Conservation (phyloP, 1,140 invertebrate species). For the Pygmarrhopalites habei region DNA sequence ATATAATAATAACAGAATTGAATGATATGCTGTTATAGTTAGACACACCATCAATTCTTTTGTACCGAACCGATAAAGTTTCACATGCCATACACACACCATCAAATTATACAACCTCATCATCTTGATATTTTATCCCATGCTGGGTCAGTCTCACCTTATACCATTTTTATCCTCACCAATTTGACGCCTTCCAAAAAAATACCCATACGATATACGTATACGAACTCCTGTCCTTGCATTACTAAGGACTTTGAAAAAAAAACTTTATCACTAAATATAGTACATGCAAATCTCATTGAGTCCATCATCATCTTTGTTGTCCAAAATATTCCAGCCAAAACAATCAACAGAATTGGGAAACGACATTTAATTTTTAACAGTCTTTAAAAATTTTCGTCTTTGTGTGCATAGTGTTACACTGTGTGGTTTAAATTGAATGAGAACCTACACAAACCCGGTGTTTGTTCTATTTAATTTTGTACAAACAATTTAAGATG, state of each 20-base stretch:
- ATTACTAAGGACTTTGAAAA: neutral
- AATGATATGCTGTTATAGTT: neutral
- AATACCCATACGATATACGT: too few relatives aligned
- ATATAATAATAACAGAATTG: neutral
- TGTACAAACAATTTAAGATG: too few relatives aligned
- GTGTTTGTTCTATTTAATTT: too few relatives aligned
- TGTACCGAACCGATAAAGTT: neutral
- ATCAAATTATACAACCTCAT: neutral
- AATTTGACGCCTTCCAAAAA: too few relatives aligned
- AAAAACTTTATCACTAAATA: neutral
- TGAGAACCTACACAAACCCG: too few relatives aligned
- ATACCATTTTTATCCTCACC: neutral
- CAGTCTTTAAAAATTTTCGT: too few relatives aligned
- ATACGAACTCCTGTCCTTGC: too few relatives aligned
- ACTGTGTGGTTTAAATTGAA: too few relatives aligned
- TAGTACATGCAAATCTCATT: neutral
- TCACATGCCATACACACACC: neutral
- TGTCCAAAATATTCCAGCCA: neutral
- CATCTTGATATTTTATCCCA: neutral
- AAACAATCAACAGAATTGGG: neutral
- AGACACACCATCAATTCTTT: neutral
- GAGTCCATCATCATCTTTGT: neutral
- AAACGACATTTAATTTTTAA: too few relatives aligned
- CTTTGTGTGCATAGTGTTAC: too few relatives aligned
- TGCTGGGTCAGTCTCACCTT: neutral